Base-by-base conservation (phyloP, 2,797 vertebrate species). In the Premnoplex brunnescens region DNA sequence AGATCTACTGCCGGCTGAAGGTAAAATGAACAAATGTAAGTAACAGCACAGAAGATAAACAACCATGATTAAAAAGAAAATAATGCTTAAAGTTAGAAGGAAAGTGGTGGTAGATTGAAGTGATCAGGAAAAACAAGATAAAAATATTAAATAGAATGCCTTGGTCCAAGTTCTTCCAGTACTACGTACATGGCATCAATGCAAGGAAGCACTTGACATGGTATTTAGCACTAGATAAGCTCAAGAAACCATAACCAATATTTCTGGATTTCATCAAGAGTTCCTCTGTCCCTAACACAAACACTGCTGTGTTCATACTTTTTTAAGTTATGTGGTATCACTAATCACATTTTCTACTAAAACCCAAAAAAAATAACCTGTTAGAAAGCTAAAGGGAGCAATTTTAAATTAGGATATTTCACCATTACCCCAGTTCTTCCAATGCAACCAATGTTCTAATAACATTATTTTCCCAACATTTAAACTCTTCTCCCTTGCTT, bases 1-100 rank as follows among this genome's bases (percentile, higher is more conserved):
- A 20, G 99, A 99, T 75, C 99, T 98, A 95, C 99, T 99, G 93
- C 99, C 99, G 95, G 99, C 99, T 99, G 97, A 93, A 97, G 93
- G 76, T 26, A 88, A 95, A 96, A 97, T 10, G 78, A 76, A 89
- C 4, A 94, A 12, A 41, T 36, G 5, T 72, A 84, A 95, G 66
- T 21, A 43, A 81, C 17, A 19, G 32, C 48, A 91, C 8, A 77
- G 22, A 67, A 71, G 32, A 77, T 18, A 44, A 91, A 76, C 2
- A n/a, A 44, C 1, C 8, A 66, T 4, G 27, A 37, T 87, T 28
- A 67, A 84, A 82, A 93, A 81, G 63, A 86, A 84, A 86, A 36
- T 21, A 78, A 84, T 2, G 24, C 14, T 60, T 64, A 2, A 85
- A 93, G 77, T 85, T 80, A 85, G 81, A 85, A 91, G 55, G 49